These are phyloP conservation scores for Drosophila grimshawi DNA, from an alignment of 1,140 invertebrate genomes.

Conservation along the genomic window DNA sequence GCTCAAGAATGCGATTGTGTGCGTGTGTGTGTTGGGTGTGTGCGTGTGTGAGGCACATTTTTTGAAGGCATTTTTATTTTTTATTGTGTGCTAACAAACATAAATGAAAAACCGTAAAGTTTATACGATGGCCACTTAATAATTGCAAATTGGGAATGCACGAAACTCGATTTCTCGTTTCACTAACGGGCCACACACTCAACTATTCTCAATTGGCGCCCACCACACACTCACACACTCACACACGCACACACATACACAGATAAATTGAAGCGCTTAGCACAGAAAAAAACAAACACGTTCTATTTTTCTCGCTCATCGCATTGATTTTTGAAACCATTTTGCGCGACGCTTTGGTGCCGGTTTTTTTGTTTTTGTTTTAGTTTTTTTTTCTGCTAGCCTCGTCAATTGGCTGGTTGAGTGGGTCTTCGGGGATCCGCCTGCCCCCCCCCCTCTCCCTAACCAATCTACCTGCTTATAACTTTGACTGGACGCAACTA, in stretches of 20 bases:
- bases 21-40: constrained; percentile 18
- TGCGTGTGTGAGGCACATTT: constrained; percentile 42
- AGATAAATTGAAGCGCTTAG: constrained; percentile 72
- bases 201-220: constrained; percentile 61
- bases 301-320: constrained; percentile 73
- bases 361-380: constrained; percentile 32
- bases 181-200: constrained; percentile 60
- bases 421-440: constrained; percentile 6
- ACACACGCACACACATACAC: constrained; percentile 13
- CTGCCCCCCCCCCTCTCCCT: too few relatives aligned
- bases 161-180: constrained; percentile 74
- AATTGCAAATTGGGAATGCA: constrained; percentile 74
- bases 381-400: constrained; percentile 24
- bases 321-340: constrained; percentile 83
- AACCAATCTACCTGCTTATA: constrained; percentile 17
- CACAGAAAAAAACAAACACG: constrained; percentile 75
- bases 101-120: constrained; percentile 52
- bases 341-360: constrained; percentile 65
- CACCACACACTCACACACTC: constrained; percentile 13
- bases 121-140: constrained; percentile 69
- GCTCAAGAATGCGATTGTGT: constrained; percentile 20
- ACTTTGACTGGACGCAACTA: constrained; percentile 63
- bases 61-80: constrained; percentile 62
- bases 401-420: constrained; percentile 41
- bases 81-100: constrained; percentile 59